These are phyloP conservation scores for Spinus pinus DNA, from an alignment of 2,797 vertebrate species.

Conservation along the genomic window DNA sequence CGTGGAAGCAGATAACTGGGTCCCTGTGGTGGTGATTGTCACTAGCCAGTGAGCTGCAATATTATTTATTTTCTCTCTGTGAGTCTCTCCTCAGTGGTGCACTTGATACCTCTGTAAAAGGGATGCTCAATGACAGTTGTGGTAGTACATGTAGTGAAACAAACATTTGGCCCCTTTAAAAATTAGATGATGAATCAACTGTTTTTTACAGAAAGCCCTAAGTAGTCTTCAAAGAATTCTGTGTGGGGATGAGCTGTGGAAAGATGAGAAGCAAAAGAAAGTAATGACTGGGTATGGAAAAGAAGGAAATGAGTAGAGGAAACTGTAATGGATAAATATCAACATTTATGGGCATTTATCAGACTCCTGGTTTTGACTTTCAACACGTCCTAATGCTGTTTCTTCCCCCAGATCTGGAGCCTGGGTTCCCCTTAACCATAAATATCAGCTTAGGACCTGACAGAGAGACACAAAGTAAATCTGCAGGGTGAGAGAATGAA, in stretches of 20 bases:
- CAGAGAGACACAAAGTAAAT: background rate
- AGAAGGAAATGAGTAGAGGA: background rate
- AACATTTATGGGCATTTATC: background rate
- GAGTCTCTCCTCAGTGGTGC: fast-evolving
- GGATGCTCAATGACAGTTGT: background rate
- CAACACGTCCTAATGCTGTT: background rate
- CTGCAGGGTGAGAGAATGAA: background rate
- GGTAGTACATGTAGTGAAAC: background rate
- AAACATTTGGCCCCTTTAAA: background rate
- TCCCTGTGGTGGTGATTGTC: background rate
- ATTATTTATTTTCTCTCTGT: background rate
- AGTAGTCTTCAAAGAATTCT: background rate
- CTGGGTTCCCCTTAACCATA: background rate
- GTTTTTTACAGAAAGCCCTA: background rate
- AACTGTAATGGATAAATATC: background rate
- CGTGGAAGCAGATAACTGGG: background rate
- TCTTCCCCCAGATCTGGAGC: background rate
- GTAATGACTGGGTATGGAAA: background rate
- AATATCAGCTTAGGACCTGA: background rate
- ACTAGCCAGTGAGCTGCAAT: background rate
- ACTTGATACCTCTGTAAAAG: fast-evolving
- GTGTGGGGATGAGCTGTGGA: background rate
- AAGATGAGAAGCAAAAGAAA: background rate
- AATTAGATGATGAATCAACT: background rate
- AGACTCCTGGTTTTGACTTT: background rate